A percentile compares a stretch with the other conserved stretches of the same genome.
Evolutionary conservation across 2,113 vertebrate genomes (phyloP).

Genomic region (Istiophorus platypterus): DNA sequence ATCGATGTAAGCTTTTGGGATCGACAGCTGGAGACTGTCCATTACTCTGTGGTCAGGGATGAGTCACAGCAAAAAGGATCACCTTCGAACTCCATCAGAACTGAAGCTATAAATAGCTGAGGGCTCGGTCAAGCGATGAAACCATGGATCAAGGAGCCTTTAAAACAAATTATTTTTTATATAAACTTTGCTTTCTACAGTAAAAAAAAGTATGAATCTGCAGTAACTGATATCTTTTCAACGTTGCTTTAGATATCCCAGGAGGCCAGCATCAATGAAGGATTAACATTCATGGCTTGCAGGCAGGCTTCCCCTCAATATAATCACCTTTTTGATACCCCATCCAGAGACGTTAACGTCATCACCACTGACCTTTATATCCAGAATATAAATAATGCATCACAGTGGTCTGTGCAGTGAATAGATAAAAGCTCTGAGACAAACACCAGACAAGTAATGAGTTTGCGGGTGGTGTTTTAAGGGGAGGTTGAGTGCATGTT

Average conservation of each 20-base stretch:
- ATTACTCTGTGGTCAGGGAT: constrained; percentile 32
- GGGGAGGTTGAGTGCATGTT: constrained; percentile 1
- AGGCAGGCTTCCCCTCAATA: constrained; percentile 20
- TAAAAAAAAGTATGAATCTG: background rate
- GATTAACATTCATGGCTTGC: constrained; percentile 30
- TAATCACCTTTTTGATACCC: constrained; percentile 58
- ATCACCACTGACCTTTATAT: constrained; percentile 57
- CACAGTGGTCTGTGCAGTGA: background rate
- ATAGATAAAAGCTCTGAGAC: constrained; percentile 47
- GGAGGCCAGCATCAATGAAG: background rate
- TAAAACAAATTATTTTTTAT: constrained; percentile 2
- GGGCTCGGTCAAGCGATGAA: background rate
- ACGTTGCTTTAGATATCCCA: constrained; percentile 12
- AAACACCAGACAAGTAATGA: constrained; percentile 39
- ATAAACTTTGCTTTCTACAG: background rate
- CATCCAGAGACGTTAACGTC: constrained; percentile 39
- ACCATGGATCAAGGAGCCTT: background rate
- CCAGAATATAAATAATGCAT: constrained; percentile 49
- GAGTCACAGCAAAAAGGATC: constrained; percentile 26
- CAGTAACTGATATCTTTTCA: background rate
- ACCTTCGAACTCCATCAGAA: constrained; percentile 22
- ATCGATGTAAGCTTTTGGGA: background rate
- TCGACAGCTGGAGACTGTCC: constrained; percentile 16
- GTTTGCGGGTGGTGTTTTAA: constrained; percentile 32
- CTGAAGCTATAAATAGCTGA: constrained; percentile 36